Percentiles rank a stretch among this genome's conserved stretches.
These are phyloP conservation scores for Bombus vancouverensis DNA, from an alignment of 1,140 invertebrate genomes.

Conservation along the genomic window DNA sequence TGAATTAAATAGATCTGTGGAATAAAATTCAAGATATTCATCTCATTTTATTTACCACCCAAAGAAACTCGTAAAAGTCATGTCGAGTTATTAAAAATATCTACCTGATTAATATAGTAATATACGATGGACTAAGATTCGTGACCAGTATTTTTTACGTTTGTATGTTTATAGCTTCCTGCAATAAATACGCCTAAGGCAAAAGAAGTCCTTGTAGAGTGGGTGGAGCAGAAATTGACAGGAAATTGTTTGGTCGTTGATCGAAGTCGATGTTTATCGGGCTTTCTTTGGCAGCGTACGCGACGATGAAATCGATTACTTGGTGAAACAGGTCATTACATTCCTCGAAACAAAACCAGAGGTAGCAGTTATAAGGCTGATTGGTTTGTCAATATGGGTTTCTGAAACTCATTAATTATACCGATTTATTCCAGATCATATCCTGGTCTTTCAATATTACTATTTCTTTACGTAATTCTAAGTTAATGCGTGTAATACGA, in stretches of 20 bases:
- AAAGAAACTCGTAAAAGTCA: neutral
- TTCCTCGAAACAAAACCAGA: neutral
- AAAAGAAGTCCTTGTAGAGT: constrained; percentile 35
- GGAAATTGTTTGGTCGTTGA: constrained; percentile 15
- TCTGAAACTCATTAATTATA: constrained; percentile 1
- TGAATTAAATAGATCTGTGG: neutral
- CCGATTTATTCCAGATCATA: neutral
- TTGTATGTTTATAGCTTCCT: neutral
- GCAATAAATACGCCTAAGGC: constrained; percentile 7
- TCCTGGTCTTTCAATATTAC: neutral
- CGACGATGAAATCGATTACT: neutral
- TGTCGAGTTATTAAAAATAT: neutral
- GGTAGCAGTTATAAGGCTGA: neutral
- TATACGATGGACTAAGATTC: neutral
- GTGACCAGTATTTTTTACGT: neutral
- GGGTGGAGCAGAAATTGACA: constrained; percentile 29
- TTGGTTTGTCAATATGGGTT: neutral
- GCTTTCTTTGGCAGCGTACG: neutral
- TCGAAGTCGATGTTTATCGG: constrained; percentile 6
- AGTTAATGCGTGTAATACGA: neutral
- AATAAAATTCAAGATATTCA: neutral
- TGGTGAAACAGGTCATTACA: neutral
- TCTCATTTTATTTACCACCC: neutral
- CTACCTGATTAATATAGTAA: neutral
- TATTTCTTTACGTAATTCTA: too few relatives aligned